Conservation (phyloP, 2,888 invertebrate species). For the Phania funesta region DNA sequence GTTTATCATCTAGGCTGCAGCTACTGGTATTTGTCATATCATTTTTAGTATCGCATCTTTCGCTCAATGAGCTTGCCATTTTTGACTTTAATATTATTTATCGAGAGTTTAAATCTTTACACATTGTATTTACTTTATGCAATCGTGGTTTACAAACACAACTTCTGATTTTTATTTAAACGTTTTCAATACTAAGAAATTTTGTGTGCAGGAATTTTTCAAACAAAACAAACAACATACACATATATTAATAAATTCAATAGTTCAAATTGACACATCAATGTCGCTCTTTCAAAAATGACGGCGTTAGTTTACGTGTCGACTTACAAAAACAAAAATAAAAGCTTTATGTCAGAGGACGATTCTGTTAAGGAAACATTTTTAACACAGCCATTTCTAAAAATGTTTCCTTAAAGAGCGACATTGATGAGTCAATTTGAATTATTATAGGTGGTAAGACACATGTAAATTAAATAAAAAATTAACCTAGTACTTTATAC, state of each 20-base stretch:
- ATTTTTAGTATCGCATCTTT: conserved; percentile 3
- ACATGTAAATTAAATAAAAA: too few species aligned
- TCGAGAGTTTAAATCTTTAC: not conserved
- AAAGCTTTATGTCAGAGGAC: too few species aligned
- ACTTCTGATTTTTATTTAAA: not conserved
- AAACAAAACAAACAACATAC: conserved; percentile 51
- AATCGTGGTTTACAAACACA: not conserved
- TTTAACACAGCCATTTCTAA: too few species aligned
- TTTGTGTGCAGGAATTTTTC: conserved; percentile 14
- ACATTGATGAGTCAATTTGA: too few species aligned
- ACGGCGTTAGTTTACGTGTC: not conserved
- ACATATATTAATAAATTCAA: conserved; percentile 4
- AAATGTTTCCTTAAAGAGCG: too few species aligned
- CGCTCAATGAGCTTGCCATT: conserved; percentile 2
- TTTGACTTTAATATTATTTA: conserved; percentile 1
- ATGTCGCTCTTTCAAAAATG: not conserved
- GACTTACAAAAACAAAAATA: not conserved
- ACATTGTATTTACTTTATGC: conserved; percentile 43
- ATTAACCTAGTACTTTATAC: too few species aligned
- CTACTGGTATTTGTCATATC: conserved; percentile 54
- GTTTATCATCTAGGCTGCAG: conserved; percentile 26
- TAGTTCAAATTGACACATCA: not conserved
- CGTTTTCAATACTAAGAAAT: conserved; percentile 11
- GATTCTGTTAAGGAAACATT: too few species aligned
- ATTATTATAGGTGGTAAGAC: too few species aligned